phyloP scores from a whole-genome alignment of 2,113 vertebrate genomes.

The Lampris incognitus region DNA sequence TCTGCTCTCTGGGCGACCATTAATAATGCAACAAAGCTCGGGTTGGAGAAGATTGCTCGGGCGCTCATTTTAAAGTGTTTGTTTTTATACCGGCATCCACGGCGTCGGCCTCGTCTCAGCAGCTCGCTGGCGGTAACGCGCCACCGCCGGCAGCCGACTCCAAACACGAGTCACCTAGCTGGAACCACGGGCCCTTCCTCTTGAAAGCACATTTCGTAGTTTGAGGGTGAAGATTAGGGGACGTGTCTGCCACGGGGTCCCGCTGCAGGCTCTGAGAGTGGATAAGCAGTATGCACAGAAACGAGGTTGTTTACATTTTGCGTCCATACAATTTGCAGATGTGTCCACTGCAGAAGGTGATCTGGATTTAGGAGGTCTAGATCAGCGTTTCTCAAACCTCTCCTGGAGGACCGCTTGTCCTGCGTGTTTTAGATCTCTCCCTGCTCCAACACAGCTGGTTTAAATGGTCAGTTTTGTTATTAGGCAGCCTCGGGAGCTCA shows the following conservation, averaged over 20 bases:
- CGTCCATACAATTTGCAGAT: slow-evolving; percentile 5
- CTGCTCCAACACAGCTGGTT: too few species aligned
- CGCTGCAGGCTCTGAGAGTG: slow-evolving; percentile 18
- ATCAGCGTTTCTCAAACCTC: too few species aligned
- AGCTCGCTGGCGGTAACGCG: slow-evolving; percentile 12
- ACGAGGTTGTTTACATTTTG: slow-evolving; percentile 12
- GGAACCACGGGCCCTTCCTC: slow-evolving; percentile 10
- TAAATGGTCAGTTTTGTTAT: too few species aligned
- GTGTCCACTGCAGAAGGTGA: too few species aligned
- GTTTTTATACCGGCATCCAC: slow-evolving; percentile 42
- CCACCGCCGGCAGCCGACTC: slow-evolving; percentile 18
- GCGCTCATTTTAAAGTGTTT: slow-evolving; percentile 52
- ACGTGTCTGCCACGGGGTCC: neutral
- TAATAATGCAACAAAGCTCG: slow-evolving; percentile 67
- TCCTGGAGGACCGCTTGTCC: too few species aligned
- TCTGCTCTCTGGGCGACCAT: slow-evolving; percentile 50
- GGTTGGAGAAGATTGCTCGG: slow-evolving; percentile 20
- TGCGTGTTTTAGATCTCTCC: too few species aligned
- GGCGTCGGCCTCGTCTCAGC: neutral
- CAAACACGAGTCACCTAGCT: slow-evolving; percentile 25
- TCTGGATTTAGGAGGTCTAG: too few species aligned
- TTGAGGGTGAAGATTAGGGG: neutral
- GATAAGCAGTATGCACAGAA: slow-evolving; percentile 34
- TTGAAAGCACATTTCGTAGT: slow-evolving; percentile 3
- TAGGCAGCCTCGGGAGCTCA: too few species aligned